Evolutionary conservation across 2,797 vertebrate genomes (phyloP).

Genomic region (Scleropages formosus): DNA sequence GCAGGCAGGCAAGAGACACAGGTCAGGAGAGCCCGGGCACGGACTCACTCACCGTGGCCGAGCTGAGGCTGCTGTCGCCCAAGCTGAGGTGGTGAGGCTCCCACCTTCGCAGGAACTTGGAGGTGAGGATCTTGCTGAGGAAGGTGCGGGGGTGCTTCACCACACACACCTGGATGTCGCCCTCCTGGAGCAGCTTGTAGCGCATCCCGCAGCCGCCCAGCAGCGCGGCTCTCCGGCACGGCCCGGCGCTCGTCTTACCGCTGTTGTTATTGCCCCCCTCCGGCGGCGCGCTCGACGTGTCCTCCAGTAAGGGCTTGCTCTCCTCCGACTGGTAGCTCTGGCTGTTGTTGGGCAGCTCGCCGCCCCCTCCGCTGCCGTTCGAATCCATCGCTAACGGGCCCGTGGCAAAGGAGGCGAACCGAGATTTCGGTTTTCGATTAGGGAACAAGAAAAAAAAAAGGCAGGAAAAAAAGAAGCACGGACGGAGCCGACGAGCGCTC

Average conservation of each 20-base stretch:
- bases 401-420: constrained; percentile 21
- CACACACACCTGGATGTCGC: constrained; percentile 98
- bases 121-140: constrained; percentile 97
- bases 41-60: constrained; percentile 95
- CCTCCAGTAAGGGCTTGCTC: constrained; percentile 87
- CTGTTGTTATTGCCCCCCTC: constrained; percentile 76
- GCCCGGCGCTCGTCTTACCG: constrained; percentile 75
- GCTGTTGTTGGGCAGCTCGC: constrained; percentile 76
- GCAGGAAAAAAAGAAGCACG: constrained; percentile 5
- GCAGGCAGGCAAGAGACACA: constrained; percentile 23
- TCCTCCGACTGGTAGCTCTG: constrained; percentile 86
- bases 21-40: no score
- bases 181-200: constrained; percentile 96
- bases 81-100: constrained; percentile 95
- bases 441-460: neutral
- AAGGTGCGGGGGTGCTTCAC: constrained; percentile 95
- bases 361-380: constrained; percentile 72
- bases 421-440: constrained; percentile 25
- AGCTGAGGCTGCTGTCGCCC: constrained; percentile 88
- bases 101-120: constrained; percentile 94
- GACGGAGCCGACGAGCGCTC: constrained; percentile 4
- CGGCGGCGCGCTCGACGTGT: constrained; percentile 74
- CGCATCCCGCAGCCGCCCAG: constrained; percentile 89
- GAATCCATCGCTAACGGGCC: constrained; percentile 77
- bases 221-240: constrained; percentile 80